These are phyloP conservation scores for Cetonia aurata DNA, from an alignment of 2,888 invertebrate species.

Conservation along the genomic window DNA sequence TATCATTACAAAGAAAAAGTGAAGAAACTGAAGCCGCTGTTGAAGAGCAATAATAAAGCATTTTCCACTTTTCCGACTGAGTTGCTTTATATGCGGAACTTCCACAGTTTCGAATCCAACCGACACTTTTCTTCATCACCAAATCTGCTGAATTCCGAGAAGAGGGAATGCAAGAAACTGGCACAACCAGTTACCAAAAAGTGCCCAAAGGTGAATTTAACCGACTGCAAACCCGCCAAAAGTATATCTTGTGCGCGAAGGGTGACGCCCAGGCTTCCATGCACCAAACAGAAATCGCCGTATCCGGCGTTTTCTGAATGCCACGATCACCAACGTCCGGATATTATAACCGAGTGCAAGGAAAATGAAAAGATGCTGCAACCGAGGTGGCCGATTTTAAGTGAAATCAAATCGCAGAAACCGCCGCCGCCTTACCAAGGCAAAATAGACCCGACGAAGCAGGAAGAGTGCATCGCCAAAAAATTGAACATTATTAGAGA, in stretches of 20 bases:
- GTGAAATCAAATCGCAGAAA: conserved; percentile 42
- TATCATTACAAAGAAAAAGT: neutral
- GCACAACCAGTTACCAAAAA: conserved; percentile 17
- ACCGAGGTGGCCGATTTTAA: conserved; percentile 52
- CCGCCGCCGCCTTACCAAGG: conserved; percentile 52
- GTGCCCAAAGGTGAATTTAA: conserved; percentile 30
- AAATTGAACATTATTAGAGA: conserved; percentile 51
- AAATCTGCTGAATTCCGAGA: neutral
- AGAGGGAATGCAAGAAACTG: conserved; percentile 42
- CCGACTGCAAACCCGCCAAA: conserved; percentile 30
- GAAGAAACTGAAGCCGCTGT: conserved; percentile 17
- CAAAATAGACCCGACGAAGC: conserved; percentile 51
- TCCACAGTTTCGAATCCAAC: neutral
- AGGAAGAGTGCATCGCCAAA: conserved; percentile 53
- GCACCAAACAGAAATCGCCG: conserved; percentile 55
- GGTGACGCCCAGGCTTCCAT: conserved; percentile 23
- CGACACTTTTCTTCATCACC: conserved; percentile 3
- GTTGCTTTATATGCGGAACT: conserved; percentile 22
- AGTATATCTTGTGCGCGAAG: conserved; percentile 20
- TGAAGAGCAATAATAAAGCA: conserved; percentile 29
- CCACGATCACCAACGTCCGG: conserved; percentile 52
- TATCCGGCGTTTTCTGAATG: conserved; percentile 57
- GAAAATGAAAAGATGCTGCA: conserved; percentile 53
- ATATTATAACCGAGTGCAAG: conserved; percentile 52
- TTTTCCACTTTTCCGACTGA: conserved; percentile 23